Conservation (phyloP, 2,113 vertebrate species). For the Azemiops feae region DNA sequence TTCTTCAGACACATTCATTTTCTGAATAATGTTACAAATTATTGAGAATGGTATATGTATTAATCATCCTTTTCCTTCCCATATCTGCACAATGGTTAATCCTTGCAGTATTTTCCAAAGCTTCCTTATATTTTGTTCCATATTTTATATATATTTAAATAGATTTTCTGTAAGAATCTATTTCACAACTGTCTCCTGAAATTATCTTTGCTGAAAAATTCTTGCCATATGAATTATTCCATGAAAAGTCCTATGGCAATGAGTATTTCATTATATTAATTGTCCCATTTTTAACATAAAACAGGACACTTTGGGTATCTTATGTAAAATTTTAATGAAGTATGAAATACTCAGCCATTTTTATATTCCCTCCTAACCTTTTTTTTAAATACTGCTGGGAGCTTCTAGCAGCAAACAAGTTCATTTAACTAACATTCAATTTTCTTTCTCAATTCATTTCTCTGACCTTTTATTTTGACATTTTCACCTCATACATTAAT, state of each 20-base stretch:
- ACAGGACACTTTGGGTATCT: slow-evolving; percentile 51
- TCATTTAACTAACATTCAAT: slow-evolving; percentile 50
- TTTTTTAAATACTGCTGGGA: slow-evolving; percentile 47
- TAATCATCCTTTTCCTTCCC: not conserved
- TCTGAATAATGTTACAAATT: not conserved
- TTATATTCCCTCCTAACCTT: slow-evolving; percentile 57
- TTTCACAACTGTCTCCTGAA: slow-evolving; percentile 41
- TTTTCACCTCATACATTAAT: slow-evolving; percentile 61
- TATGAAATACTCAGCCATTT: slow-evolving; percentile 66
- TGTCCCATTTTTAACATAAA: slow-evolving; percentile 67
- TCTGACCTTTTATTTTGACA: slow-evolving; percentile 67
- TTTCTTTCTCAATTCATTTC: slow-evolving; percentile 62
- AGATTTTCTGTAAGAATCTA: slow-evolving; percentile 35
- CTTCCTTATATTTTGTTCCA: slow-evolving; percentile 20
- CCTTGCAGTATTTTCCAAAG: not conserved
- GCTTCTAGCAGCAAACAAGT: slow-evolving; percentile 45
- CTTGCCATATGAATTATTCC: slow-evolving; percentile 54
- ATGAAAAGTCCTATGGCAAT: slow-evolving; percentile 55
- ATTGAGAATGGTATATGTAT: not conserved
- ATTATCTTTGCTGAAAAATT: slow-evolving; percentile 59
- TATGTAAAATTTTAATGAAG: slow-evolving; percentile 71
- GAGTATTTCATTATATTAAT: slow-evolving; percentile 75
- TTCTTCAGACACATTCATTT: not conserved
- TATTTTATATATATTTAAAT: slow-evolving; percentile 44
- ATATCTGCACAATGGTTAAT: not conserved